Base-by-base conservation (phyloP, 2,113 vertebrate species). In the Daphoenositta chrysoptera region DNA sequence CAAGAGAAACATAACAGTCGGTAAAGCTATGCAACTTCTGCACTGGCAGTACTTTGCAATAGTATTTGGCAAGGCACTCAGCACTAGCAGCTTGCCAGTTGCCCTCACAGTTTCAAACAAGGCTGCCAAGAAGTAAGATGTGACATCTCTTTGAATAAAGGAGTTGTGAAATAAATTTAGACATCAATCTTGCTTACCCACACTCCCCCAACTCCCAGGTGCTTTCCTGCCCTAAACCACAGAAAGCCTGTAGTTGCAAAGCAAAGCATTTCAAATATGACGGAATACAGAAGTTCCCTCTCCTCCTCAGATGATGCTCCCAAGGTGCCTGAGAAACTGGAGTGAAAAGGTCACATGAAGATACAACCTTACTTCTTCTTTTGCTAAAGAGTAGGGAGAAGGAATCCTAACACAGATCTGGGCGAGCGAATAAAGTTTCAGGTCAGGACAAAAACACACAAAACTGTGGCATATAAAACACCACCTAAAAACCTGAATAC, bases 1-100 rank as follows among this genome's bases (percentile, higher is more conserved):
- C 30, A 39, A n/a, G 35, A 83, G 42, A 77, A 94, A 89, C 7
- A 0, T 68, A 89, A 83, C 8, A 20, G 79, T 68, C 71, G 83
- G 45, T 56, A 31, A 93, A 76, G 63, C 89, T 88, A 70, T 3
- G 33, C 58, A 92, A 90, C 69, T 94, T 72, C 31, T 77, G 69
- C 73, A 86, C 56, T 48, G 69, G 88, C 58, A 87, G 40, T n/a
- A 21, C 93, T 90, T 94, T 92, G 85, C 71, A 95, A 83, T 48
- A 64, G 48, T 33, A 54, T 84, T 65, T 97, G 84, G 86, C 88
- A 76, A 93, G 60, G 60, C 65, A 77, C 26, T 82, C 18, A 44
- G 70, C 51, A 76, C 19, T n/a, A 70, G 64, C 93, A 90, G 82
- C 50, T 63, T 85, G 75, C 68, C 64, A 61, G 82, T 89, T 42